phyloP scores from a whole-genome alignment of 2,888 invertebrate genomes.

The Homarus gammarus region DNA sequence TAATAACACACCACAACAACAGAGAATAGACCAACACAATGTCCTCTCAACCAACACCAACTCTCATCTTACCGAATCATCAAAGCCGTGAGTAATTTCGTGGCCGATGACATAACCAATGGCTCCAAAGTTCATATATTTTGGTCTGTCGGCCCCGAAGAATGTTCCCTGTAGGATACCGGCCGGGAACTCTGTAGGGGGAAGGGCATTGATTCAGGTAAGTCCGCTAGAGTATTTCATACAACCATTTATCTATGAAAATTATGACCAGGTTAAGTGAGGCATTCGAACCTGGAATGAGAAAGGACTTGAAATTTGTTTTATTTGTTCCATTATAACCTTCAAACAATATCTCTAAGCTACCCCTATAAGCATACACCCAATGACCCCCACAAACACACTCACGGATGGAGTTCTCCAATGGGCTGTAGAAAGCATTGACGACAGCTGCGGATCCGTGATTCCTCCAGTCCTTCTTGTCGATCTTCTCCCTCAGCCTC shows the following conservation, averaged over 20 bases:
- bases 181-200: slow-evolving; percentile 91
- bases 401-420: slow-evolving; percentile 93
- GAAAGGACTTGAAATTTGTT: slow-evolving; percentile 4
- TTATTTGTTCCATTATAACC: too few relatives aligned
- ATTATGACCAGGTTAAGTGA: too few relatives aligned
- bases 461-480: slow-evolving; percentile 91
- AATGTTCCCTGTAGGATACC: slow-evolving; percentile 95
- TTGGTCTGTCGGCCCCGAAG: slow-evolving; percentile 92
- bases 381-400: slow-evolving; percentile 78
- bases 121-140: slow-evolving; percentile 94
- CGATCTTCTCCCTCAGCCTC: slow-evolving; percentile 87
- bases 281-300: too few relatives aligned
- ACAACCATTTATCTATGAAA: too few relatives aligned
- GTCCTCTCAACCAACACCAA: too few relatives aligned
- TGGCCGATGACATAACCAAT: slow-evolving; percentile 95
- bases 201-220: too few relatives aligned
- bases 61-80: slow-evolving; percentile 85
- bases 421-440: slow-evolving; percentile 91
- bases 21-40: too few relatives aligned
- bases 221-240: too few relatives aligned
- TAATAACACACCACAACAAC: too few relatives aligned
- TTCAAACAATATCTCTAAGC: too few relatives aligned
- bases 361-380: too few relatives aligned
- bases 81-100: slow-evolving; percentile 94
- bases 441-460: slow-evolving; percentile 91